Evolutionary conservation across 2,113 vertebrate species (phyloP).

Genomic region (Trichomycterus rosablanca): DNA sequence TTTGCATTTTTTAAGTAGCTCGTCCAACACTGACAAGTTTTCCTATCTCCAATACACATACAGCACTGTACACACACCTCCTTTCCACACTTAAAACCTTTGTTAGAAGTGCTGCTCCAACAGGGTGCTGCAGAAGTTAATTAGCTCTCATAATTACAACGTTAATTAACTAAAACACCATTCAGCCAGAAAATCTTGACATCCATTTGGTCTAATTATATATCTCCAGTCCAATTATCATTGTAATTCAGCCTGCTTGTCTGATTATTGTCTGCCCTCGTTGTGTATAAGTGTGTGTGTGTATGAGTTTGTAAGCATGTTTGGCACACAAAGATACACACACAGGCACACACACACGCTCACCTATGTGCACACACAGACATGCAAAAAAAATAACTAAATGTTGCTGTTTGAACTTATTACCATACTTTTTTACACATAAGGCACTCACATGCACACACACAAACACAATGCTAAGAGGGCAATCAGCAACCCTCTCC

Average conservation of each 20-base stretch:
- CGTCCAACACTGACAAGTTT: no score
- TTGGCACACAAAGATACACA: conserved; percentile 3
- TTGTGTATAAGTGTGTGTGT: conserved; percentile 8
- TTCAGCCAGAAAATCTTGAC: conserved; percentile 80
- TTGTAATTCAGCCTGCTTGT: conserved; percentile 67
- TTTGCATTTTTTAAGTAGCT: no score
- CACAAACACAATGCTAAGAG: conserved; percentile 16
- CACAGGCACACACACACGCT: neutral
- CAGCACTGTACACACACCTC: conserved; percentile 21
- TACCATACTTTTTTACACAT: conserved; percentile 26
- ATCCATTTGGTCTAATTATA: conserved; percentile 82
- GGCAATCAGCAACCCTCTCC: conserved; percentile 24
- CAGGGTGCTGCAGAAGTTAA: conserved; percentile 71
- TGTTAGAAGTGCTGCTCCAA: conserved; percentile 59
- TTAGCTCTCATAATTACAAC: conserved; percentile 80
- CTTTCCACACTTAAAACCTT: conserved; percentile 53
- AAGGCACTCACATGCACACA: conserved; percentile 22
- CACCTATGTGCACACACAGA: conserved; percentile 1
- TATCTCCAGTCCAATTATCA: conserved; percentile 74
- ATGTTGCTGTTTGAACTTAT: conserved; percentile 26
- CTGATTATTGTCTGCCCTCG: conserved; percentile 63
- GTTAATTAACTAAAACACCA: conserved; percentile 83
- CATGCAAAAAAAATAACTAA: conserved; percentile 7
- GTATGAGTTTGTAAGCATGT: conserved; percentile 21
- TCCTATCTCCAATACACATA: conserved; percentile 21